Evolutionary conservation across 2,888 invertebrate genomes (phyloP).

Genomic region (Paralinhomoeus sp.): DNA sequence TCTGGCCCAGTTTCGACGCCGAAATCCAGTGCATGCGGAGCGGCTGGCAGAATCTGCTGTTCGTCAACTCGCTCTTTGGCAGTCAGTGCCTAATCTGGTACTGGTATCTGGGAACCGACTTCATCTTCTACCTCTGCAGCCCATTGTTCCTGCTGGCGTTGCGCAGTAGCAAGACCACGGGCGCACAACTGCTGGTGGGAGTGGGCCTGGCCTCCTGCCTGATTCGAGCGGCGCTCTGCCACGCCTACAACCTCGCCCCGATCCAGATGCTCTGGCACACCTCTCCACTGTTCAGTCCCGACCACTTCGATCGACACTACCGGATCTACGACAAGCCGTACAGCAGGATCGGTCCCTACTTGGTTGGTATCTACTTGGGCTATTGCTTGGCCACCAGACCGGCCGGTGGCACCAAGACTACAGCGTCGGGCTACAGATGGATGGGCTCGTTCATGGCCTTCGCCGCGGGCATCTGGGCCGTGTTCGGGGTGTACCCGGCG

Average conservation of each 20-base stretch:
- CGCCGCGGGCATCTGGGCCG: too few species aligned
- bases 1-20: slow-evolving; percentile 23
- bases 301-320: slow-evolving; percentile 11
- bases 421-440: too few species aligned
- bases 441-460: too few species aligned
- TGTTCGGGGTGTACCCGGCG: too few species aligned
- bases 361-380: too few species aligned
- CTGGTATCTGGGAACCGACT: slow-evolving; percentile 21
- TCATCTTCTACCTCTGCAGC: slow-evolving; percentile 22
- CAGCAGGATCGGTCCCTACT: too few species aligned
- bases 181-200: slow-evolving; percentile 7
- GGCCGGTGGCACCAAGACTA: too few species aligned
- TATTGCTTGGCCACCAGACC: too few species aligned
- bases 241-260: slow-evolving; percentile 22
- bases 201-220: slow-evolving; percentile 13
- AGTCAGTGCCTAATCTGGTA: neutral
- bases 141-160: slow-evolving; percentile 20
- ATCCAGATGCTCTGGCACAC: slow-evolving; percentile 22
- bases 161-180: slow-evolving; percentile 6
- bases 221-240: slow-evolving; percentile 14
- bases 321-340: too few species aligned
- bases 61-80: slow-evolving; percentile 10
- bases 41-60: slow-evolving; percentile 17
- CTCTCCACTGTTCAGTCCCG: slow-evolving; percentile 22
- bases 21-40: slow-evolving; percentile 21